Conservation (phyloP, 1,140 invertebrate species). For the Penaeus indicus region DNA sequence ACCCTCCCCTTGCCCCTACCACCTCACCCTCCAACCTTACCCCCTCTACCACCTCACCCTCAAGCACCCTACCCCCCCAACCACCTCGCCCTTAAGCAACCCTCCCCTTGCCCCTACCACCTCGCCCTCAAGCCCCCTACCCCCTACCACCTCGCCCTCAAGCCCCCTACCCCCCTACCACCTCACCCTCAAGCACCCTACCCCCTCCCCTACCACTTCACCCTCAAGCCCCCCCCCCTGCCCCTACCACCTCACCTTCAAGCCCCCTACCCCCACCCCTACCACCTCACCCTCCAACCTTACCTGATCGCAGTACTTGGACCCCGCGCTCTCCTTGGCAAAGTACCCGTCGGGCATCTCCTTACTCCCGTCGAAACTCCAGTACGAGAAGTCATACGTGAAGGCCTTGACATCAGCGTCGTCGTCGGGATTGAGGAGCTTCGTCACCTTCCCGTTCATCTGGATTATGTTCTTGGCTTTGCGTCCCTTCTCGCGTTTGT, state of each 20-base stretch:
- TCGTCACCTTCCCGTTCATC: slow-evolving; percentile 74
- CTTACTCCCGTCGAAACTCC: slow-evolving; percentile 77
- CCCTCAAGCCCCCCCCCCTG: neutral
- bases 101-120: neutral
- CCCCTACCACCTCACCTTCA: neutral
- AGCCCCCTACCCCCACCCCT: neutral
- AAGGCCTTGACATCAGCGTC: slow-evolving; percentile 73
- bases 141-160: neutral
- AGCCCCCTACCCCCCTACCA: neutral
- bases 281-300: neutral
- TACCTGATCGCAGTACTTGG: slow-evolving; percentile 75
- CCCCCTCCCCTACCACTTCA: neutral
- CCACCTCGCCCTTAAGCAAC: too few relatives aligned
- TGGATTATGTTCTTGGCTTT: slow-evolving; percentile 74
- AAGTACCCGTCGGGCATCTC: slow-evolving; percentile 73
- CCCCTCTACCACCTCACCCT: too few relatives aligned
- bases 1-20: neutral
- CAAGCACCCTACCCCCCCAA: too few relatives aligned
- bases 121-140: neutral
- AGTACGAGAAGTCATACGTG: slow-evolving; percentile 77
- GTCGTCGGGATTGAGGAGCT: slow-evolving; percentile 73
- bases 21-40: neutral
- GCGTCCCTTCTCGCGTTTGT: slow-evolving; percentile 74
- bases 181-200: neutral
- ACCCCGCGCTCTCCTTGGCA: slow-evolving; percentile 69